Evolutionary conservation across 2,797 vertebrate genomes (phyloP).

Genomic region (Huso huso): DNA sequence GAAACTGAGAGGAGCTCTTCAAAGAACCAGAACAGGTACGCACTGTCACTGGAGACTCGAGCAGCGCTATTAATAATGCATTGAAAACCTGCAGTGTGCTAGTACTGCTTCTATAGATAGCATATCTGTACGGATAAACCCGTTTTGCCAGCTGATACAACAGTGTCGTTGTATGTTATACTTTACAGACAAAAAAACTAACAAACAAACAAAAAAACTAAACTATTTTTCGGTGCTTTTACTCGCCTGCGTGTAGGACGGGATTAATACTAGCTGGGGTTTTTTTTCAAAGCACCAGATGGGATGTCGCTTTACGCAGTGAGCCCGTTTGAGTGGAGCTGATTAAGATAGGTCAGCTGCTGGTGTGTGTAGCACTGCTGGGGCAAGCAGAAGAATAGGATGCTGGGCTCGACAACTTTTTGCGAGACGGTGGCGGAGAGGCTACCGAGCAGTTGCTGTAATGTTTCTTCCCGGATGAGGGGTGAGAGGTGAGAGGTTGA

Average conservation of each 20-base stretch:
- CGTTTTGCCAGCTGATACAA: conserved; percentile 15
- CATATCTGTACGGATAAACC: neutral
- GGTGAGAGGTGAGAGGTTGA: neutral
- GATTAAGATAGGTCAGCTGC: conserved; percentile 7
- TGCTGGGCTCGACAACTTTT: conserved; percentile 4
- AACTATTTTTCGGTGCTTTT: conserved; percentile 9
- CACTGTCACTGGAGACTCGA: conserved; percentile 6
- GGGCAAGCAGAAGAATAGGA: neutral
- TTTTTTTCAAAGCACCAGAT: neutral
- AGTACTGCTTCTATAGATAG: conserved; percentile 13
- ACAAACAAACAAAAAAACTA: conserved; percentile 5
- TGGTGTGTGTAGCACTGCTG: neutral
- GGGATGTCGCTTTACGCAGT: conserved; percentile 2
- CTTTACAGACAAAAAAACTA: neutral
- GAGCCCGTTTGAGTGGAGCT: conserved; percentile 5
- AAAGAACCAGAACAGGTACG: conserved; percentile 21
- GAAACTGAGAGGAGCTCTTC: conserved; percentile 15
- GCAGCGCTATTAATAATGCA: conserved; percentile 22
- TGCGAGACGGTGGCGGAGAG: neutral
- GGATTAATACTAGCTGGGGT: neutral
- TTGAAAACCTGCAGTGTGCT: conserved; percentile 12
- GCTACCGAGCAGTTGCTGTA: neutral
- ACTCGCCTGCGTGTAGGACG: neutral
- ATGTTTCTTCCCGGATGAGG: neutral
- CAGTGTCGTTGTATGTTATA: conserved; percentile 15